These are phyloP conservation scores for Dipodomys merriami DNA, from an alignment of 2,113 vertebrate genomes.

Conservation along the genomic window DNA sequence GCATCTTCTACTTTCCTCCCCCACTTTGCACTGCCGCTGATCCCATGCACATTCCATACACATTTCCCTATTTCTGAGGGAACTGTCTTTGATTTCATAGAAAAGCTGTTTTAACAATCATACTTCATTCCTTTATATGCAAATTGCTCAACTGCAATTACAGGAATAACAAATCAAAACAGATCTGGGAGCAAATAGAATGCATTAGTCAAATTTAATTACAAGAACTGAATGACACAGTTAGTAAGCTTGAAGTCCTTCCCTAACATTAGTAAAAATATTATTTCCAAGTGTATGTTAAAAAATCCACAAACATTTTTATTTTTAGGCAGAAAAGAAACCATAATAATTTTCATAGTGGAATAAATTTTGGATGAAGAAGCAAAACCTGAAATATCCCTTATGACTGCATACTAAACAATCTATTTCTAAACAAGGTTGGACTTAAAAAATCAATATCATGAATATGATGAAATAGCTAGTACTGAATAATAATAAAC, in stretches of 20 bases:
- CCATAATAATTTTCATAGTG: background rate
- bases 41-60: background rate
- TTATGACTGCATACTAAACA: background rate
- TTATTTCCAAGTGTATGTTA: background rate
- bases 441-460: background rate
- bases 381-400: background rate
- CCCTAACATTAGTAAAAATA: background rate
- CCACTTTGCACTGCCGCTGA: background rate
- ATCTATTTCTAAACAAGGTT: background rate
- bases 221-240: background rate
- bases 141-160: background rate
- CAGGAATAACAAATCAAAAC: background rate
- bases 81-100: background rate
- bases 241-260: background rate
- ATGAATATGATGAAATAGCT: background rate
- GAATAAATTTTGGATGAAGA: background rate
- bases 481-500: background rate
- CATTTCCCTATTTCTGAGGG: background rate
- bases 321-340: background rate
- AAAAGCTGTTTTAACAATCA: background rate
- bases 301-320: background rate
- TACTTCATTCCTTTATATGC: background rate
- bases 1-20: rapidly evolving
- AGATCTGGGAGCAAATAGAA: conserved; percentile 21
- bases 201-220: conserved; percentile 27